Evolutionary conservation across 2,888 invertebrate genomes (phyloP).

Genomic region (Idaea dimidiata): DNA sequence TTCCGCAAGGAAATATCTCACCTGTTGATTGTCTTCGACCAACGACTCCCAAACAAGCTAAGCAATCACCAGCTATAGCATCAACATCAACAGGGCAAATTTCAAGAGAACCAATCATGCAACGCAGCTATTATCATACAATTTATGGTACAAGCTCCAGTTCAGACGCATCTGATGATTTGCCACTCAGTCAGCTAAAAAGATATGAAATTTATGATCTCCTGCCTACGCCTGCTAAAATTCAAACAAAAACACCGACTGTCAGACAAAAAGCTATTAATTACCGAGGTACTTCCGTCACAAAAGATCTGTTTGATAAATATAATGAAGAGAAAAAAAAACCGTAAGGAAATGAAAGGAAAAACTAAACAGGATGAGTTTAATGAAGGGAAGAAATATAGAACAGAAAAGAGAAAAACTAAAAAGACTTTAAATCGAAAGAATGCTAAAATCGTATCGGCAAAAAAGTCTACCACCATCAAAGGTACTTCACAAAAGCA

Average conservation of each 20-base stretch:
- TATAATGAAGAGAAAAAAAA: conserved; percentile 9
- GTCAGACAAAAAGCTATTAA: conserved; percentile 15
- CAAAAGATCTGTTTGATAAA: conserved; percentile 16
- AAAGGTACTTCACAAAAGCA: conserved; percentile 11
- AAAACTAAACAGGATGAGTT: neutral
- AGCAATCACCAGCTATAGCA: conserved; percentile 11
- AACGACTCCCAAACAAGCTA: conserved; percentile 7
- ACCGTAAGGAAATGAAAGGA: conserved; percentile 1
- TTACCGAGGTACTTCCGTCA: conserved; percentile 17
- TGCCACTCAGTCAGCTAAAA: conserved; percentile 5
- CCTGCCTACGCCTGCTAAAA: conserved; percentile 13
- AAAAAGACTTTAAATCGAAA: neutral
- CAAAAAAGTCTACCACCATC: conserved; percentile 14
- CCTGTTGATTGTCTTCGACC: neutral
- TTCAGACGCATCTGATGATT: conserved; percentile 7
- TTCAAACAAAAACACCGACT: conserved; percentile 7
- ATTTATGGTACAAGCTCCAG: conserved; percentile 10
- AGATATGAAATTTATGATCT: conserved; percentile 2
- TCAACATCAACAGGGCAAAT: conserved; percentile 12
- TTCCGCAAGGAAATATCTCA: neutral
- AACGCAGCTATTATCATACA: conserved; percentile 5
- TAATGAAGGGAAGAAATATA: conserved; percentile 1
- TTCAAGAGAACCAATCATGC: conserved; percentile 3
- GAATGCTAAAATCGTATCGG: conserved; percentile 9
- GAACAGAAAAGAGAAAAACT: conserved; percentile 3